Conservation (phyloP, 2,888 invertebrate genomes). For the Drosophila neutralis region DNA sequence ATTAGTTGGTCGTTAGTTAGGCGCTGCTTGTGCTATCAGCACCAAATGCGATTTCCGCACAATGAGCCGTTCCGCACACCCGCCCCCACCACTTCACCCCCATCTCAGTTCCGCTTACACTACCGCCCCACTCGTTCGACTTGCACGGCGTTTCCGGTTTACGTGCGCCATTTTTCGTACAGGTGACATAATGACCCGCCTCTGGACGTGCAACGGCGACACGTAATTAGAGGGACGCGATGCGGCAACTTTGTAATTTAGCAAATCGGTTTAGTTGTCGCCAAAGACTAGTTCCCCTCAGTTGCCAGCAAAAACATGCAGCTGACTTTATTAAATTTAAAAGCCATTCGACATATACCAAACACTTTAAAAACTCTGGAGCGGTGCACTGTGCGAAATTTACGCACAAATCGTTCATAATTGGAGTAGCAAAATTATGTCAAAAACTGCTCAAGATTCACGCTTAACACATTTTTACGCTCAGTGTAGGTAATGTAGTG, state of each 20-base stretch:
- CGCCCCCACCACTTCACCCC: neutral
- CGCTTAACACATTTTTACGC: neutral
- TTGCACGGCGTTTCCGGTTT: slow-evolving; percentile 67
- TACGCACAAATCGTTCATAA: neutral
- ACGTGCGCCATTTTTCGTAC: slow-evolving; percentile 76
- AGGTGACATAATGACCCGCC: slow-evolving; percentile 77
- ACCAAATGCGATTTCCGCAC: slow-evolving; percentile 77
- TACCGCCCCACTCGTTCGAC: neutral
- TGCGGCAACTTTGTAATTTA: slow-evolving; percentile 65
- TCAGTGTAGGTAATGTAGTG: neutral
- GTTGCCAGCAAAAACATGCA: neutral
- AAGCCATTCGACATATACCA: slow-evolving; percentile 50
- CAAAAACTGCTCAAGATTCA: neutral
- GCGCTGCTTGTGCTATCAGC: slow-evolving; percentile 54
- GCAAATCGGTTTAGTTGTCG: slow-evolving; percentile 73
- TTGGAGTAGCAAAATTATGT: neutral
- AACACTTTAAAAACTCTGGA: neutral
- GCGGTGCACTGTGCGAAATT: neutral
- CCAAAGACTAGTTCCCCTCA: slow-evolving; percentile 9
- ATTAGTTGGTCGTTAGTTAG: slow-evolving; percentile 80
- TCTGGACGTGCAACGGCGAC: slow-evolving; percentile 47
- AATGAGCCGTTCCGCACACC: slow-evolving; percentile 52
- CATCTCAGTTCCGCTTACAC: neutral
- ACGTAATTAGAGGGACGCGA: slow-evolving; percentile 65
- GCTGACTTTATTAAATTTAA: slow-evolving; percentile 61